Base-by-base conservation (phyloP, 2,113 vertebrate genomes). In the Zosterops hypoxanthus region DNA sequence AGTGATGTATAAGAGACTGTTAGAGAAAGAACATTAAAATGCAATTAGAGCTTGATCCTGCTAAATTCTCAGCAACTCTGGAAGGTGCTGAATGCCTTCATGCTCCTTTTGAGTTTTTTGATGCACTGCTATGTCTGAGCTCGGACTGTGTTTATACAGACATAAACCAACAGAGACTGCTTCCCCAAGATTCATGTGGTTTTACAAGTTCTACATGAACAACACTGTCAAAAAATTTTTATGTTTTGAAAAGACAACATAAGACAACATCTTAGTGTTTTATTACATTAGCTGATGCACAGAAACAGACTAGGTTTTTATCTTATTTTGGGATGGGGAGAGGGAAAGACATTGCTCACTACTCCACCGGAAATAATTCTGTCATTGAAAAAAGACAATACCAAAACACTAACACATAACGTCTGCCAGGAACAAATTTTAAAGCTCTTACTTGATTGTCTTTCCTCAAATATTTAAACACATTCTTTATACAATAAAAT, bases 1-100 rank as follows among this genome's bases (percentile, higher is more conserved):
- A 91, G 81, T 86, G 77, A 81, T 84, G 47, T 81, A 26, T 39
- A 75, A 80, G 36, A 75, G 33, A 66, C 65, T 55, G 55, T 61
- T 90, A 70, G 28, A 85, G 53, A 87, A 90, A 94, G 44, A 92
- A 68, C 70, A 92, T 80, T 90, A 93, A 93, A 94, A 90, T n/a
- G 71, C 66, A 94, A 76, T 92, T 86, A 94, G 68, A 57, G 26
- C 20, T 84, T 73, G 60, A 91, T 84, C 31, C 69, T 81, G 86
- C 26, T 89, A 78, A 65, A 86, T 83, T 92, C 60, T 66, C 92
- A 73, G 56, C 72, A 66, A 24, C n/a, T 92, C 50, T 57, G 78
- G 55, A 83, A 94, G 49, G 55, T 55, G 64, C 77, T 75, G 77
- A 77, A 81, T 42, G 81, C 24, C 81, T 86, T 55, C 25, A 57